Evolutionary conservation across 2,888 invertebrate genomes (phyloP).

Genomic region (Melikaiella ostensackeni): DNA sequence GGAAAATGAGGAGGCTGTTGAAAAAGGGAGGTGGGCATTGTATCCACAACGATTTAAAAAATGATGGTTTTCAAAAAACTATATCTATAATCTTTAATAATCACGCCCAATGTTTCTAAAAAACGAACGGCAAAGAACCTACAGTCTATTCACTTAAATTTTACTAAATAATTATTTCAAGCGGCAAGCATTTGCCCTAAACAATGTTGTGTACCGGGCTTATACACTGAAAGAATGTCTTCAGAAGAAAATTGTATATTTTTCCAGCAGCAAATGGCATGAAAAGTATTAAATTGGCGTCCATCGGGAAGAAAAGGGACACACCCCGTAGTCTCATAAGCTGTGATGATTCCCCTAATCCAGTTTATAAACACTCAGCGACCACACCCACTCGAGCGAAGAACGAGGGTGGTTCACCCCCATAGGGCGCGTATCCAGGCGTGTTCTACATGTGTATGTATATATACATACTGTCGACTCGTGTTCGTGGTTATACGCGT

Average conservation of each 20-base stretch:
- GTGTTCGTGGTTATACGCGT: slow-evolving; percentile 58
- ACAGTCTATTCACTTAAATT: too few relatives aligned
- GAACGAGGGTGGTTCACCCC: slow-evolving; percentile 49
- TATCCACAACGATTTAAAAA: too few relatives aligned
- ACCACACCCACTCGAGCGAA: slow-evolving; percentile 67
- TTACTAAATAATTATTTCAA: too few relatives aligned
- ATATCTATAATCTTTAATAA: too few relatives aligned
- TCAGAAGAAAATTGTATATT: not conserved
- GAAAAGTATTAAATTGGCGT: slow-evolving; percentile 1
- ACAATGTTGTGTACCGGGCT: too few relatives aligned
- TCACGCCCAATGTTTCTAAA: too few relatives aligned
- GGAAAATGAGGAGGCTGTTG: too few relatives aligned
- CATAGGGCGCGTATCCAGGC: slow-evolving; percentile 45
- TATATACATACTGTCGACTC: slow-evolving; percentile 36
- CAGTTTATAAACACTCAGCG: slow-evolving; percentile 68
- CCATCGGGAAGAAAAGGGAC: slow-evolving; percentile 36
- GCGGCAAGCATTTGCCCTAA: too few relatives aligned
- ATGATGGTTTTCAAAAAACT: too few relatives aligned
- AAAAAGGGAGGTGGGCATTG: too few relatives aligned
- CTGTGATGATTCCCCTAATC: slow-evolving; percentile 69
- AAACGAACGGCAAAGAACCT: too few relatives aligned
- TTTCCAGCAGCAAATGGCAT: slow-evolving; percentile 7
- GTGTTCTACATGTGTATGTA: not conserved
- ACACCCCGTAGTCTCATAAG: slow-evolving; percentile 50
- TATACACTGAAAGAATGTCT: not conserved